Evolutionary conservation across 1,140 invertebrate species (phyloP), one percentile per base, ranked within the genome.

Genomic region (Pseudomyrmex pallidus): DNA sequence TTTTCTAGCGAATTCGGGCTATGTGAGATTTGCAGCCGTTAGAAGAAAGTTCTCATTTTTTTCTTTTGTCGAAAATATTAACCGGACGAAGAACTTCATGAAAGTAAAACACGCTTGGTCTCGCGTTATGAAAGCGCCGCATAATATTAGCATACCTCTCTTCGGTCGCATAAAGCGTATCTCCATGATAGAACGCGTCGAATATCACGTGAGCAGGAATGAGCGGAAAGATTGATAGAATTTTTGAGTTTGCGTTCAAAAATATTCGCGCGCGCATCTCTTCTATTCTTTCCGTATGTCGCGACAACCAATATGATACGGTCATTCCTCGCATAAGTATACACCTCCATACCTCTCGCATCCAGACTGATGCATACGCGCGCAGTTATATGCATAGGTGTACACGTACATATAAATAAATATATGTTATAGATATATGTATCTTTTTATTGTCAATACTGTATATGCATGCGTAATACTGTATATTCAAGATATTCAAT

Each of bases 141-240:
- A 90, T 91, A 90, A 91, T 89, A 92, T 92, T 92, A 92, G 90
- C 90, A 91, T 92, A 91, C 54, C 85, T 85, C 84, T 85, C 74
- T 83, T 66, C 66, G 83, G 70, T 72, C 83, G 70, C 54, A 87
- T 82, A 76, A 85, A 87, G 88, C 89, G 83, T 91, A 92, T 91
- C 87, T 89, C 86, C 85, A 89, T 89, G 91, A 91, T 89, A 88
- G 86, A 90, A 87, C 86, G 87, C 89, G 86, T 89, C 87, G 85
- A 92, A 90, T 84, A 88, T 76, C 83, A 73, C 77, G 63, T 25
- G 80, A 20, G 76, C 63, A 46, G 35, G 48, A 74, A 87, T 25
- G 56, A 83, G 52, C 72, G 56, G 57, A 44, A 66, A 85, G 84
- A 87, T 87, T 64, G 66, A 87, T 83, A 77, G 52, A 87, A 87